phyloP scores from a whole-genome alignment of 2,113 vertebrate genomes.

The Chionis minor region DNA sequence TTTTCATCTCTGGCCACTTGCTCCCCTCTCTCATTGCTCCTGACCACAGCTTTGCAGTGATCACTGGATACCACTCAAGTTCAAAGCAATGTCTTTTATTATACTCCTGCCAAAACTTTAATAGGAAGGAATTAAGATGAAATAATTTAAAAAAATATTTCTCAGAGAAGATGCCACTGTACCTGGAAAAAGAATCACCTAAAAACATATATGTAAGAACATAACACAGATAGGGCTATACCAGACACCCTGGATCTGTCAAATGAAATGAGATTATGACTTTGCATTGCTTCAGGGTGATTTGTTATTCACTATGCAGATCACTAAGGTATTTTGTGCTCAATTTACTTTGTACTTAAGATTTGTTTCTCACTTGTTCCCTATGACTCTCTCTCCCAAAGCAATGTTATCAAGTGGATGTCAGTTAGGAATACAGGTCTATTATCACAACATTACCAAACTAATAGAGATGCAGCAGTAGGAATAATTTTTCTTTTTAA shows the following conservation, averaged over 20 bases:
- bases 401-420: conserved; percentile 21
- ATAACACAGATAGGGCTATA: not conserved
- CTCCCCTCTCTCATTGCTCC: not conserved
- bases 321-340: conserved; percentile 30
- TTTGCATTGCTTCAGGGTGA: conserved; percentile 7
- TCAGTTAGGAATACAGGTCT: conserved; percentile 32
- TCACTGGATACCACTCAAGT: not conserved
- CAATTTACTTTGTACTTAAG: conserved; percentile 44
- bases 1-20: not conserved
- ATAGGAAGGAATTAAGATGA: not conserved
- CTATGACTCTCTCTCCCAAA: conserved; percentile 32
- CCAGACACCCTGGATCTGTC: not conserved
- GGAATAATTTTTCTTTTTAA: conserved; percentile 39
- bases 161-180: not conserved
- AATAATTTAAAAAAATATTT: not conserved
- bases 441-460: conserved; percentile 12
- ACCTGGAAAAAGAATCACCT: not conserved
- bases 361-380: not conserved
- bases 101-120: not conserved
- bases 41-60: not conserved
- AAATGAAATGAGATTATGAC: conserved; percentile 2
- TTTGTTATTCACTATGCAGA: conserved; percentile 30
- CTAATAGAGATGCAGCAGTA: not conserved
- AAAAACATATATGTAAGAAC: not conserved
- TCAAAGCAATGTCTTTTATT: not conserved